Percentiles rank a stretch among this genome's conserved stretches.
Evolutionary conservation across 1,140 invertebrate species (phyloP).

Genomic region (Neuroterus valhalla): DNA sequence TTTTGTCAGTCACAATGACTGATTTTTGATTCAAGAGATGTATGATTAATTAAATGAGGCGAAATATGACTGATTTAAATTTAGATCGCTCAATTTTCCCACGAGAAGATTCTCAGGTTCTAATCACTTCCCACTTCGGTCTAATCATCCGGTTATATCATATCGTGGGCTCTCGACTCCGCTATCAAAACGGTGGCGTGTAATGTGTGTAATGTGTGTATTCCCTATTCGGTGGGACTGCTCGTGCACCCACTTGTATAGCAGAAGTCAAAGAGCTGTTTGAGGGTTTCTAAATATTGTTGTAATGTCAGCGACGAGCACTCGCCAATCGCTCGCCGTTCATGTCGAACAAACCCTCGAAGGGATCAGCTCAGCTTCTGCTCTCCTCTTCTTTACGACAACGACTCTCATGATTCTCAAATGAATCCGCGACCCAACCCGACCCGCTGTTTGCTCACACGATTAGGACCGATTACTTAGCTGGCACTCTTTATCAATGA

Average conservation of each 20-base stretch:
- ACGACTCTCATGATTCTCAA: conserved; percentile 30
- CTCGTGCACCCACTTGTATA: conserved; percentile 40
- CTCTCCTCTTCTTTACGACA: conserved; percentile 59
- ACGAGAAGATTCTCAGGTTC: conserved; percentile 41
- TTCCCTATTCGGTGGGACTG: conserved; percentile 28
- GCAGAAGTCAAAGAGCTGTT: conserved; percentile 59
- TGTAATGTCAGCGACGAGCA: conserved; percentile 51
- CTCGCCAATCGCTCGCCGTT: conserved; percentile 45
- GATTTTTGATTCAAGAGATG: no score
- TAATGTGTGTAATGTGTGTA: conserved; percentile 3
- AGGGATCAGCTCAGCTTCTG: conserved; percentile 56
- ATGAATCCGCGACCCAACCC: conserved; percentile 39
- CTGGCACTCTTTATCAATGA: conserved; percentile 41
- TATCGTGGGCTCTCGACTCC: conserved; percentile 42
- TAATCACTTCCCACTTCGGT: conserved; percentile 40
- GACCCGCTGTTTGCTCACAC: conserved; percentile 54
- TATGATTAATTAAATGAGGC: neutral
- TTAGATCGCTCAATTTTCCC: conserved; percentile 31
- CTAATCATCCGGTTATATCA: conserved; percentile 46
- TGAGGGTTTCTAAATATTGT: conserved; percentile 65
- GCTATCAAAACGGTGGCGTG: conserved; percentile 26
- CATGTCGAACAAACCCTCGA: conserved; percentile 56
- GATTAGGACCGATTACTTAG: conserved; percentile 53
- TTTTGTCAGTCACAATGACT: no score
- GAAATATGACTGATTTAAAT: neutral